Conservation (phyloP, 2,888 invertebrate genomes). For the Eupithecia centaureata region DNA sequence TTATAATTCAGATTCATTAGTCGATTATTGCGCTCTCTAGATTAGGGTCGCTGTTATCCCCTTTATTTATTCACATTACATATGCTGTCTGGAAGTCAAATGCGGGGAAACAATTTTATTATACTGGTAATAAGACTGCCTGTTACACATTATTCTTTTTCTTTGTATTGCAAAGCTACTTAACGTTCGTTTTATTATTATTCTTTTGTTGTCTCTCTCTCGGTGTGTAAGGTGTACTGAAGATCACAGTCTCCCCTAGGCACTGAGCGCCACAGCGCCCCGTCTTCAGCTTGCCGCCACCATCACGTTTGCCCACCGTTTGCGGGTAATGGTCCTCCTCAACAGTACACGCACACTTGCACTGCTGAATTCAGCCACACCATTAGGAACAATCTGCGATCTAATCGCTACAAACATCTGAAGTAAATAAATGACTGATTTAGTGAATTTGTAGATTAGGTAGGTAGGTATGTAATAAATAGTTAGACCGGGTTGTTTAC, state of each 20-base stretch:
- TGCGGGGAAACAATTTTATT: neutral
- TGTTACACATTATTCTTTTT: neutral
- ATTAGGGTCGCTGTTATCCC: neutral
- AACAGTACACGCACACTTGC: too few relatives aligned
- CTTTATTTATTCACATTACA: slow-evolving; percentile 6
- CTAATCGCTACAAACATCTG: neutral
- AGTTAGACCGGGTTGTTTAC: neutral
- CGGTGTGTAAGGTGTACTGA: too few relatives aligned
- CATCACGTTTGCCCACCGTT: neutral
- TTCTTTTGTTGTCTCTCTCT: neutral
- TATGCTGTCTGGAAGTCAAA: neutral
- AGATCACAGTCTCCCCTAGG: too few relatives aligned
- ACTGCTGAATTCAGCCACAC: too few relatives aligned
- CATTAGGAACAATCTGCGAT: neutral
- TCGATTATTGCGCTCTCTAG: slow-evolving; percentile 8
- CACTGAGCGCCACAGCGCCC: too few relatives aligned
- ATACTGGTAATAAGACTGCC: neutral
- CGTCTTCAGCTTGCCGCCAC: neutral
- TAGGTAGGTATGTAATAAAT: neutral
- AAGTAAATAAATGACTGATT: neutral
- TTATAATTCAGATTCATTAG: slow-evolving; percentile 10
- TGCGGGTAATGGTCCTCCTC: too few relatives aligned
- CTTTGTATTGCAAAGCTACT: neutral
- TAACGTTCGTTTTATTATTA: neutral
- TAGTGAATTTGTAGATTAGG: neutral